Conservation (phyloP, 2,113 vertebrate species). For the Ctenodactylus gundi region DNA sequence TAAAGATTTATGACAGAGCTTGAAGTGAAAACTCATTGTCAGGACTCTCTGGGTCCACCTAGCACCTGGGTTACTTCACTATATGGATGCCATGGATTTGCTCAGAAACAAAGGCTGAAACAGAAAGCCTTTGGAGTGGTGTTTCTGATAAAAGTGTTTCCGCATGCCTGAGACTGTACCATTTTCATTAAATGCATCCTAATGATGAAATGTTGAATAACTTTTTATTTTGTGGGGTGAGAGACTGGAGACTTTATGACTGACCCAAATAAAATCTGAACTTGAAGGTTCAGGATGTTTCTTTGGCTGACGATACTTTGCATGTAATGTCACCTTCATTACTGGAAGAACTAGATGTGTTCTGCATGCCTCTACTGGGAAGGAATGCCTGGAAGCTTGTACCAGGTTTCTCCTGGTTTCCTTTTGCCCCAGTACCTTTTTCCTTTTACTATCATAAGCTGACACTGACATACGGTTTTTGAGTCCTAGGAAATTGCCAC, state of each 20-base stretch:
- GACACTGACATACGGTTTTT: background rate
- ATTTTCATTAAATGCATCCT: background rate
- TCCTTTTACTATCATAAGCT: background rate
- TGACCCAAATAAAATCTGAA: background rate
- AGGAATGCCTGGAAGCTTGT: background rate
- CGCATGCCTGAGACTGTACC: background rate
- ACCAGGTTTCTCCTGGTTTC: background rate
- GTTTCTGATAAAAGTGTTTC: background rate
- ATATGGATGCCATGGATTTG: background rate
- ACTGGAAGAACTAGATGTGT: background rate
- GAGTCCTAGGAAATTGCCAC: background rate
- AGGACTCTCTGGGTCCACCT: background rate
- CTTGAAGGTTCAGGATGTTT: background rate
- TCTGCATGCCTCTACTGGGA: background rate
- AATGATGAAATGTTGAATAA: background rate
- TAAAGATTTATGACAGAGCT: background rate
- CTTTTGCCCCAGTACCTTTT: background rate
- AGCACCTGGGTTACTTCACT: background rate
- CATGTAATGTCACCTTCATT: background rate
- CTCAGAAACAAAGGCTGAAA: background rate
- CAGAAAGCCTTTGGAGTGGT: background rate
- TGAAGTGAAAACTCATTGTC: background rate
- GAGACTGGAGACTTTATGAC: background rate
- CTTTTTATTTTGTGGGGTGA: background rate
- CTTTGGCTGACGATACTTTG: background rate